These are phyloP conservation scores for Tauraco erythrolophus DNA, from an alignment of 2,113 vertebrate genomes.

Conservation along the genomic window DNA sequence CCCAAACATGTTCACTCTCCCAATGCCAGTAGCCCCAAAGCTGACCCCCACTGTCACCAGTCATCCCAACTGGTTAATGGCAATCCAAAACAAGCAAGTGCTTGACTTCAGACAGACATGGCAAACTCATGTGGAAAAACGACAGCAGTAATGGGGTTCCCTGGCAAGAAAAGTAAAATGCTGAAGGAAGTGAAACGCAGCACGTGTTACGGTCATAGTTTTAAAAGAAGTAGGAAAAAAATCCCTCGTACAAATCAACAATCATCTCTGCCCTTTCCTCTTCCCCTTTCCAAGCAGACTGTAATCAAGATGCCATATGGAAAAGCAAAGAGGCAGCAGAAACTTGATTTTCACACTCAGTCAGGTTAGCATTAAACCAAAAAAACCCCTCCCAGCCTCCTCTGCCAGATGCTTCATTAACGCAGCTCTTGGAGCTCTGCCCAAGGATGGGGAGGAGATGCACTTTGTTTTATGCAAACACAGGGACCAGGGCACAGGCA, in stretches of 20 bases:
- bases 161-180: neutral
- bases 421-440: constrained; percentile 21
- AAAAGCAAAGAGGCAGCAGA: constrained; percentile 26
- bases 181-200: neutral
- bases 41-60: neutral
- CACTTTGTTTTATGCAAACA: neutral
- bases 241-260: neutral
- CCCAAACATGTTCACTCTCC: neutral
- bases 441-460: neutral
- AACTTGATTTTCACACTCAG: neutral
- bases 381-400: neutral
- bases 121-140: neutral
- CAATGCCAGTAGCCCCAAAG: neutral
- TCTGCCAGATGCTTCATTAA: neutral
- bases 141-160: neutral
- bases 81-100: neutral
- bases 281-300: neutral
- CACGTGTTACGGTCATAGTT: neutral
- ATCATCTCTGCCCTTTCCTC: neutral
- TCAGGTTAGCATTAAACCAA: constrained; percentile 24
- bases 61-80: neutral
- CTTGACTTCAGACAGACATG: neutral
- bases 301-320: neutral
- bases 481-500: neutral
- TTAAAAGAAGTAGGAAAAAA: neutral